Conservation (phyloP, 2,888 invertebrate genomes). For the Agrenia bidenticulata region DNA sequence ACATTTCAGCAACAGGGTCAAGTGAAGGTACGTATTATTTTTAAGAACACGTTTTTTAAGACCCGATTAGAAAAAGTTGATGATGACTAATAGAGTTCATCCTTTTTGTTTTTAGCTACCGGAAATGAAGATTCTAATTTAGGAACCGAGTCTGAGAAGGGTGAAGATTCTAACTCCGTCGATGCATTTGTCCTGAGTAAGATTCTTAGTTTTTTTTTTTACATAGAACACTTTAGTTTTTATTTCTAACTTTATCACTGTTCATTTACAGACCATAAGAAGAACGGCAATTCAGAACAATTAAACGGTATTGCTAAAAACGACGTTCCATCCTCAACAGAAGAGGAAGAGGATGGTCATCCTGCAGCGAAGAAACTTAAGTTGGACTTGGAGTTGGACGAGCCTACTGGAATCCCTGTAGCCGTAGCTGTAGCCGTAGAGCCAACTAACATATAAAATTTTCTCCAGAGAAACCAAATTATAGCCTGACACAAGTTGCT, state of each 20-base stretch:
- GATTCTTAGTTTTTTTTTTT: not conserved
- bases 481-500: slow-evolving; percentile 12
- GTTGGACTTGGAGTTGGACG: slow-evolving; percentile 22
- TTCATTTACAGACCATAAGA: slow-evolving; percentile 28
- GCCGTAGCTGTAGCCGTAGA: slow-evolving; percentile 12
- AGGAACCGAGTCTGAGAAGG: slow-evolving; percentile 42
- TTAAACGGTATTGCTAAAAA: slow-evolving; percentile 22
- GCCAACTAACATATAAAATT: not conserved
- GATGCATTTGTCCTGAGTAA: slow-evolving; percentile 44
- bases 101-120: slow-evolving; percentile 6
- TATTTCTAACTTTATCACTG: too few relatives aligned
- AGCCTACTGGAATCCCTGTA: not conserved
- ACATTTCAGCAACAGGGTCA: slow-evolving; percentile 32
- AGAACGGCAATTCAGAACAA: slow-evolving; percentile 26
- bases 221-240: slow-evolving; percentile 9
- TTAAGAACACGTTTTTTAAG: too few relatives aligned
- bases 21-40: slow-evolving; percentile 41
- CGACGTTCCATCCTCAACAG: slow-evolving; percentile 35
- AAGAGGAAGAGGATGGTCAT: slow-evolving; percentile 30
- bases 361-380: slow-evolving; percentile 47
- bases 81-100: not conserved
- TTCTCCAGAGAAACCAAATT: slow-evolving; percentile 1
- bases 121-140: slow-evolving; percentile 47
- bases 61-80: not conserved
- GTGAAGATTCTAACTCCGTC: slow-evolving; percentile 46